Base-by-base conservation (phyloP, 1,140 invertebrate genomes). In the Linepithema humile region DNA sequence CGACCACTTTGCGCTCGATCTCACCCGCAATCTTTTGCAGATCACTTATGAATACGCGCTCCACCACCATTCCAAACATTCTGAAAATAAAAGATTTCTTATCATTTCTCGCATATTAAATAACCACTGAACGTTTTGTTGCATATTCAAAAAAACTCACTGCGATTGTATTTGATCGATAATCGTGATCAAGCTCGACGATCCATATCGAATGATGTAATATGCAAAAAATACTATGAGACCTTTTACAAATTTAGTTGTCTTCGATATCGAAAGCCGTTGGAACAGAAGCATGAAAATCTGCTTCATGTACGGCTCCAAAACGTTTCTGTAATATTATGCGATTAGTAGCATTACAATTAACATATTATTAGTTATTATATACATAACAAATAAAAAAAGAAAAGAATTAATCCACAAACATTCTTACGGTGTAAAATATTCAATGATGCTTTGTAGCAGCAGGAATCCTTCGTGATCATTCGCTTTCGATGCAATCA, bases 381-480 rank as follows among this genome's bases (percentile, higher is more conserved):
- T n/a, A 50, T n/a, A 40, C 48, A 26, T 10, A 48, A 35, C 48
- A 43, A 35, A 12, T 1, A 53, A 60, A 17, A 62, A n/a, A 38
- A 53, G 10, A 43, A 29, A 83, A 50, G 12, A 53, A 60, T 73
- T 87, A 26, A 9, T n/a, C 65, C 55, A 40, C 29, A 40, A 38
- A 7, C 48, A 78, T 93, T 94, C 96, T 97, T 95, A 97, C 96
- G 94, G 94, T 78, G 96, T 96, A 88, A 97, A 95, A 91, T 98
- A 95, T 91, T 97, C 96, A 53, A 99, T 95, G 69, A 99, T 96
- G 69, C 95, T 96, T 93, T 98, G 97, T 32, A 99, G 95, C 1
- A 99, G 94, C 91, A 97, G 96, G 93, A 99, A 99, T 35, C 98
- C 99, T 95, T 99, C 98, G 89, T 99, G 98, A 94, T 99, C 99